These are phyloP conservation scores for Anabas testudineus DNA, from an alignment of 2,797 vertebrate genomes.

Conservation along the genomic window DNA sequence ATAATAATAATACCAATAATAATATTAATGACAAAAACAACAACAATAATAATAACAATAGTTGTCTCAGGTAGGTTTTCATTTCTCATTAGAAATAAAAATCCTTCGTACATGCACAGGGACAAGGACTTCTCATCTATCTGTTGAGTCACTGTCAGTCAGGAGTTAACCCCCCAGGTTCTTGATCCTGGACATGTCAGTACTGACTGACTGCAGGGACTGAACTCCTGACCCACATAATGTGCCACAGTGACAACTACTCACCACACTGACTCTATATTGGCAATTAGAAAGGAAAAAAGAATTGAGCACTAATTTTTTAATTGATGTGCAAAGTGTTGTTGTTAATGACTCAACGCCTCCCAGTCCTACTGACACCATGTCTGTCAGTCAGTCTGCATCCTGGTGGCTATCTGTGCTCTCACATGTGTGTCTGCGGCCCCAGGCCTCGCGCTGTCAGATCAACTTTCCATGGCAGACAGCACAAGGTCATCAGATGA, in stretches of 20 bases:
- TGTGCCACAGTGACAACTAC: background rate
- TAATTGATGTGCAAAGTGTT: conserved; percentile 46
- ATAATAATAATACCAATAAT: too few relatives aligned
- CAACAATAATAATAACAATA: too few relatives aligned
- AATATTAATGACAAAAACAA: too few relatives aligned
- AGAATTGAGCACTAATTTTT: conserved; percentile 42
- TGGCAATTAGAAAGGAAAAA: background rate
- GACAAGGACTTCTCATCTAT: background rate
- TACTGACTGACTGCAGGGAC: conserved; percentile 3
- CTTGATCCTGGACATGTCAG: conserved; percentile 1
- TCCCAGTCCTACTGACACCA: conserved; percentile 17
- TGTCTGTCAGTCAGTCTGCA: conserved; percentile 29
- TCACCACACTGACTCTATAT: background rate
- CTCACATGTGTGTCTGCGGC: conserved; percentile 48
- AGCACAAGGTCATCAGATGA: conserved; percentile 76
- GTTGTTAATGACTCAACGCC: conserved; percentile 2
- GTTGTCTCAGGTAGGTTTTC: too few relatives aligned
- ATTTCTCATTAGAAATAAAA: too few relatives aligned
- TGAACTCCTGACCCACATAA: conserved; percentile 2
- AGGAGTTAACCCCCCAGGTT: conserved; percentile 7
- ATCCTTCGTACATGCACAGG: too few relatives aligned
- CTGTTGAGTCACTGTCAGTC: background rate
- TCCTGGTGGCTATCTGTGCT: conserved; percentile 50
- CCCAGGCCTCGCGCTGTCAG: conserved; percentile 68
- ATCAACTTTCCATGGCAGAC: conserved; percentile 70